Evolutionary conservation across 2,113 vertebrate genomes (phyloP).

Genomic region (Ciconia stormi): DNA sequence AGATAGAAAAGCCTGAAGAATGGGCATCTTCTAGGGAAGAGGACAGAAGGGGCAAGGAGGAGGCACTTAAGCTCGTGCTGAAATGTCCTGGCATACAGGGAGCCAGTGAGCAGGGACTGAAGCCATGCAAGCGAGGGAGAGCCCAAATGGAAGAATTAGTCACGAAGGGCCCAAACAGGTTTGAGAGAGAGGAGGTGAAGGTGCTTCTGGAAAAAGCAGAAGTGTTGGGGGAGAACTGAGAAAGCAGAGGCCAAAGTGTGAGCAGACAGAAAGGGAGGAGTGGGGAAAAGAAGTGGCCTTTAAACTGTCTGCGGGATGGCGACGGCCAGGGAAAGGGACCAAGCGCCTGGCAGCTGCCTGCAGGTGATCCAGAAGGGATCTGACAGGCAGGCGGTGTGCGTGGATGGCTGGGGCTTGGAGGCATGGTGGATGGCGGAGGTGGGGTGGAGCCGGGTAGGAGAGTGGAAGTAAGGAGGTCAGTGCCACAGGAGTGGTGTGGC

Average conservation of each 20-base stretch:
- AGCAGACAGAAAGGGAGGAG: neutral
- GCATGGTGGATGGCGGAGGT: fast-evolving
- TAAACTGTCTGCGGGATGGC: fast-evolving
- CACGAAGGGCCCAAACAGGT: neutral
- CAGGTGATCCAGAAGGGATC: neutral
- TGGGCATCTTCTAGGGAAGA: neutral
- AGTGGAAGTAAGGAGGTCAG: neutral
- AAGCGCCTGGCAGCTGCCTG: neutral
- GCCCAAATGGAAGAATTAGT: neutral
- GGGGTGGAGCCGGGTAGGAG: neutral
- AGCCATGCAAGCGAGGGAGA: neutral
- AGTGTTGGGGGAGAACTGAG: neutral
- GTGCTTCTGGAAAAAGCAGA: neutral
- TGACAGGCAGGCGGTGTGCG: neutral
- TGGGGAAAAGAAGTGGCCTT: neutral
- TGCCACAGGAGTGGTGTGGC: neutral
- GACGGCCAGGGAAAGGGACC: neutral
- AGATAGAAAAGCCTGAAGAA: neutral
- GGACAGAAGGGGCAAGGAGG: neutral
- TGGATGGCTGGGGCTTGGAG: neutral
- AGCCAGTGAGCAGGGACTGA: neutral
- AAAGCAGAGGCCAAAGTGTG: neutral
- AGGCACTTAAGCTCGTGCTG: neutral
- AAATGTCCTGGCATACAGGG: neutral
- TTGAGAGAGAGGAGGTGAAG: neutral